Evolutionary conservation across 2,888 invertebrate genomes (phyloP).

Genomic region (Drosophila cognata): DNA sequence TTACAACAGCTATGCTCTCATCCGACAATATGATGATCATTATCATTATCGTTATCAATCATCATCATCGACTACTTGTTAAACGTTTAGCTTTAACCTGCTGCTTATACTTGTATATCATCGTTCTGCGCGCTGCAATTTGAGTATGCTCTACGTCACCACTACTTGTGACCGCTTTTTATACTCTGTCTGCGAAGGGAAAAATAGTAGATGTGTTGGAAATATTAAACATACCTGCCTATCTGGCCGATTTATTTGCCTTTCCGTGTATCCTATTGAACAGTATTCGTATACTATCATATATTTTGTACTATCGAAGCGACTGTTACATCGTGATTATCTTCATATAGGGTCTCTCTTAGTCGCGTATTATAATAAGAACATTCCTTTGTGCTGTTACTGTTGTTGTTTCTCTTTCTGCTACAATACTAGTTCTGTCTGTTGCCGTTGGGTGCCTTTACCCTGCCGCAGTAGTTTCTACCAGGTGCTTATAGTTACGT

Average conservation of each 20-base stretch:
- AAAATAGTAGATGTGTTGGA: background rate
- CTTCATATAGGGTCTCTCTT: background rate
- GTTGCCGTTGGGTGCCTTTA: slow-evolving; percentile 4
- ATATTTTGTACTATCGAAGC: background rate
- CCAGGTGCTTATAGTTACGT: slow-evolving; percentile 41
- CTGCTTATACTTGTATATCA: slow-evolving; percentile 15
- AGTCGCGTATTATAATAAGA: background rate
- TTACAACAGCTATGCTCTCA: background rate
- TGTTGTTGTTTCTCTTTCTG: slow-evolving; percentile 4
- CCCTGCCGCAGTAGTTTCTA: slow-evolving; percentile 12
- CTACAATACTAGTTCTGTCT: slow-evolving; percentile 24
- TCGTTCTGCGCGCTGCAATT: slow-evolving; percentile 1
- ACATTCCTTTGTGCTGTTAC: background rate
- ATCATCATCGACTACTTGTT: slow-evolving; percentile 35
- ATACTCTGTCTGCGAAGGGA: background rate
- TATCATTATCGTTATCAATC: slow-evolving; percentile 14
- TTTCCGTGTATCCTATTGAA: background rate
- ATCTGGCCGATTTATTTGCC: background rate
- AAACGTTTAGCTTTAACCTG: slow-evolving; percentile 39
- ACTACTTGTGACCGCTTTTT: slow-evolving; percentile 4
- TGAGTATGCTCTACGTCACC: background rate
- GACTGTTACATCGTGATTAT: background rate
- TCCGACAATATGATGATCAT: background rate
- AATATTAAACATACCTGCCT: background rate
- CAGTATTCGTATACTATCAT: background rate